Percentiles rank a stretch among this genome's conserved stretches.
phyloP scores from a whole-genome alignment of 2,113 vertebrate genomes.

The Vidua chalybeata region DNA sequence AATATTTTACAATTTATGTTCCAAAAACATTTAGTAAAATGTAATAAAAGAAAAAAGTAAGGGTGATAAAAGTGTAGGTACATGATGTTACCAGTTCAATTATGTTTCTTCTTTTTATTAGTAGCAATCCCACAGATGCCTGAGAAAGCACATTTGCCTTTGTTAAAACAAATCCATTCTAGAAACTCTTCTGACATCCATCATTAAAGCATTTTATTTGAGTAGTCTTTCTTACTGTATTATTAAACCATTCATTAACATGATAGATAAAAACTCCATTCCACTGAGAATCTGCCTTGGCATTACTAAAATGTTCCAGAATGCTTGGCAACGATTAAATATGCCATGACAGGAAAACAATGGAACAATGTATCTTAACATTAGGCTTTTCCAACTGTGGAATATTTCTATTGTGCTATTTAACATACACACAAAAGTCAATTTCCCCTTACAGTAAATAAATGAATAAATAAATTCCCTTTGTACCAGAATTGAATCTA shows the following conservation, averaged over 20 bases:
- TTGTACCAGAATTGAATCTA: background rate
- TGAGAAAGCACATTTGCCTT: slow-evolving; percentile 46
- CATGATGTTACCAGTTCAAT: slow-evolving; percentile 4
- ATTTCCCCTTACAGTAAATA: background rate
- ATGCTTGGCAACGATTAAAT: slow-evolving; percentile 2
- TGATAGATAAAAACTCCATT: slow-evolving; percentile 47
- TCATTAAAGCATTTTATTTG: slow-evolving; percentile 45
- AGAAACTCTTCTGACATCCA: slow-evolving; percentile 47
- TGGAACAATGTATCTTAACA: background rate
- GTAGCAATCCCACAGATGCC: slow-evolving; percentile 46
- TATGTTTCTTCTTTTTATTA: slow-evolving; percentile 27
- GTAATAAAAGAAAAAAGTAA: background rate
- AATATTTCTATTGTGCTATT: slow-evolving; percentile 7
- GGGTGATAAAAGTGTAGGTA: background rate
- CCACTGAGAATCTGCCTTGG: background rate
- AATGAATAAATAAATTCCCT: background rate
- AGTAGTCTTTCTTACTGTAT: slow-evolving; percentile 52
- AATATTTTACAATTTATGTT: background rate
- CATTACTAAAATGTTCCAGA: background rate
- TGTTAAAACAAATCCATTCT: slow-evolving; percentile 46
- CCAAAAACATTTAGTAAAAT: background rate
- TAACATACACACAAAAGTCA: background rate
- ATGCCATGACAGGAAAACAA: slow-evolving; percentile 2
- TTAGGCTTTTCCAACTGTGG: background rate
- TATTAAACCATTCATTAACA: slow-evolving; percentile 66